Evolutionary conservation across 2,888 invertebrate species (phyloP).

Genomic region (Epiblema foenella): DNA sequence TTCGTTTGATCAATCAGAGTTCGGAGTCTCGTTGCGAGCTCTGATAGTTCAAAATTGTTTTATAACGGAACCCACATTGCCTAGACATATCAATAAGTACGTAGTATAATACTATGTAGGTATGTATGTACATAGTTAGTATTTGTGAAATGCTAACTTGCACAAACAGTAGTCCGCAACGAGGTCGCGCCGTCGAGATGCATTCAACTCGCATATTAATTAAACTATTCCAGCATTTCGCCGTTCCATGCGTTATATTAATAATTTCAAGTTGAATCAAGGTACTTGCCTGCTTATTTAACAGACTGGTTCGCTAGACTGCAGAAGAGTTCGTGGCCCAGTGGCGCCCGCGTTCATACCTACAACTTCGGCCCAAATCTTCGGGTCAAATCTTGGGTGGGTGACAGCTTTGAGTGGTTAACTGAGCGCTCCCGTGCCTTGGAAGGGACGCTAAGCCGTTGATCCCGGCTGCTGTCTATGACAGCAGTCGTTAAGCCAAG

Average conservation of each 20-base stretch:
- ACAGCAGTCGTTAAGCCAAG: no score
- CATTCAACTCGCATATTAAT: slow-evolving; percentile 42
- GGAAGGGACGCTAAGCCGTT: no score
- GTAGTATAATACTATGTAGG: neutral
- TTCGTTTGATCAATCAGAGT: neutral
- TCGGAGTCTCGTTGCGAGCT: no score
- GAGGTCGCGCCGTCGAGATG: slow-evolving; percentile 40
- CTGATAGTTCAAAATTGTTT: neutral
- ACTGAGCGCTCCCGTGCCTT: no score
- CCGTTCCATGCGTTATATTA: slow-evolving; percentile 4
- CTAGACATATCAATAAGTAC: neutral
- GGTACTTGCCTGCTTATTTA: neutral
- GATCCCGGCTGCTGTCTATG: no score
- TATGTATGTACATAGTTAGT: slow-evolving; percentile 9
- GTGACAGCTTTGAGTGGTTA: no score
- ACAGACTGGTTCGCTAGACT: no score
- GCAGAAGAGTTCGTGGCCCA: no score
- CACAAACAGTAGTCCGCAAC: slow-evolving; percentile 37
- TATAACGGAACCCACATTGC: slow-evolving; percentile 16
- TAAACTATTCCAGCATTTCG: slow-evolving; percentile 38
- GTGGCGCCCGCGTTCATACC: no score
- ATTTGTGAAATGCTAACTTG: slow-evolving; percentile 42
- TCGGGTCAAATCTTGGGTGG: no score
- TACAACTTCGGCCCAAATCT: no score
- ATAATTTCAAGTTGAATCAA: neutral